These are phyloP conservation scores for Cheilosia vulpina DNA, from an alignment of 2,888 invertebrate genomes.

Conservation along the genomic window DNA sequence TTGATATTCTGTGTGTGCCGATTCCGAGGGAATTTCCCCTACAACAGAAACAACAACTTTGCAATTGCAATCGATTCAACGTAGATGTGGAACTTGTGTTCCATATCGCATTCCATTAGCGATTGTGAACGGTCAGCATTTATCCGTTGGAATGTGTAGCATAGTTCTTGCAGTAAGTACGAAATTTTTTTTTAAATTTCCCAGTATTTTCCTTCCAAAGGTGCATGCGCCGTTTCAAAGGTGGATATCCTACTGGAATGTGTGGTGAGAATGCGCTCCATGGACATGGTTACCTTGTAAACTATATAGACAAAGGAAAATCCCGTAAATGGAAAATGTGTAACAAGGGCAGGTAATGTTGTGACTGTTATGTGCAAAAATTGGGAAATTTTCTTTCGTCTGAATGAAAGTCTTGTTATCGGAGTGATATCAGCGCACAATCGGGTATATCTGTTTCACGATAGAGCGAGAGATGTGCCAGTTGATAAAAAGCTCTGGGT, in stretches of 20 bases:
- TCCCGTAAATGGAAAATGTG: conserved; percentile 7
- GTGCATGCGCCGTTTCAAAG: conserved; percentile 38
- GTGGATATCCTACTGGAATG: conserved; percentile 23
- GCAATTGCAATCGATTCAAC: conserved; percentile 54
- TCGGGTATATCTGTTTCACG: conserved; percentile 14
- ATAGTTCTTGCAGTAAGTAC: conserved; percentile 22
- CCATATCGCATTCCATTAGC: conserved; percentile 48
- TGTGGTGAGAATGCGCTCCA: conserved; percentile 65
- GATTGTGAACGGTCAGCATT: conserved; percentile 70
- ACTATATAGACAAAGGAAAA: conserved; percentile 35
- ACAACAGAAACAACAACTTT: neutral
- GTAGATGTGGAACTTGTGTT: conserved; percentile 58
- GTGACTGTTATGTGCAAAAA: conserved; percentile 16
- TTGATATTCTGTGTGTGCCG: conserved; percentile 69
- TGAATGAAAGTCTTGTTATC: conserved; percentile 22
- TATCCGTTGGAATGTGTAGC: conserved; percentile 15
- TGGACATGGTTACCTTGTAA: conserved; percentile 32
- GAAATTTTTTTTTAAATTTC: conserved; percentile 49
- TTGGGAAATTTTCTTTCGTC: conserved; percentile 30
- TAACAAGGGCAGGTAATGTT: conserved; percentile 43
- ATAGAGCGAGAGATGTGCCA: neutral
- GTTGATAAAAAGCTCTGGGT: conserved; percentile 29
- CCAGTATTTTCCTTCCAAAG: conserved; percentile 33
- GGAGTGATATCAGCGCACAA: conserved; percentile 23
- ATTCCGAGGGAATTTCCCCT: conserved; percentile 49